Evolutionary conservation across 2,113 vertebrate genomes (phyloP), one percentile per base, ranked within the genome.

Genomic region (Pollachius pollachius): DNA sequence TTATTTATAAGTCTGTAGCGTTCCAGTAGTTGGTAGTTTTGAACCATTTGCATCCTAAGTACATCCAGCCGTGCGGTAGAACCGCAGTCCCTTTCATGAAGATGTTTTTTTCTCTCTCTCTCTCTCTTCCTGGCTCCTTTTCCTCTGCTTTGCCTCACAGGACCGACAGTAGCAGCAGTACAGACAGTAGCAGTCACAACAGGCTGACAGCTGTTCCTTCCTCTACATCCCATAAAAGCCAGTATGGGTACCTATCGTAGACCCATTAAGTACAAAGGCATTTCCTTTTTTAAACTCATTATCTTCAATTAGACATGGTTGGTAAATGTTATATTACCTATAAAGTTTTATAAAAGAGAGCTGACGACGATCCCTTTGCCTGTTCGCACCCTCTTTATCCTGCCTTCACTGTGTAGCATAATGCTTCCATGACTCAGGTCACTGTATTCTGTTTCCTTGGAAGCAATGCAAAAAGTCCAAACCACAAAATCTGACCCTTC

Each of bases 1-100:
- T 94, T 96, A 97, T 97, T 97, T 97, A 98, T 96, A 97, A 95
- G 92, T 93, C 92, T 93, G 91, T 92, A 93, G 81, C 90, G 94
- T 93, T 93, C 92, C 94, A 95, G 93, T 92, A 93, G 92, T 93
- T 92, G 93, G 88, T 80, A 95, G 90, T 95, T 94, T 94, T 93
- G 91, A 94, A 94, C 94, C 91, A 79, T 95, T 95, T 93, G 92
- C 84, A 92, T 91, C 89, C 94, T 95, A 96, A 96, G 92, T 91
- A 93, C 90, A 95, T 94, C 92, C 94, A 96, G 94, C 94, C 93
- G 93, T 95, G 94, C 88, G 93, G 93, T 92, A 91, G 94, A 92
- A 89, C 89, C 89, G 69, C 82, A 89, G 89, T 83, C 90, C 84
- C 92, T 96, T 95, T 95, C 89, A 95, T 94, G 93, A 89, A 91